Conservation (phyloP, 2,888 invertebrate species). For the Thymelicus sylvestris region DNA sequence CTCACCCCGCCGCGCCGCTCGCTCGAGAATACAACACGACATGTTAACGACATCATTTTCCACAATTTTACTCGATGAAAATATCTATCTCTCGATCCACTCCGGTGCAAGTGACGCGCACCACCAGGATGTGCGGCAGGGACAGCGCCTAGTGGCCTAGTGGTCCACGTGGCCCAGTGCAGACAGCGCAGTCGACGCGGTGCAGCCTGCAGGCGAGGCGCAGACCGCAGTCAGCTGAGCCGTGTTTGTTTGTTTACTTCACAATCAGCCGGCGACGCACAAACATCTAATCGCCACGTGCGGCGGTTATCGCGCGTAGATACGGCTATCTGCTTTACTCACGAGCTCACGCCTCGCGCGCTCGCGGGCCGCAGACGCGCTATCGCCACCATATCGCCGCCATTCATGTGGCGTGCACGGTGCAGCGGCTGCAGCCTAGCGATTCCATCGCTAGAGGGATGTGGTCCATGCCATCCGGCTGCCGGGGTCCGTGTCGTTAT, state of each 20-base stretch:
- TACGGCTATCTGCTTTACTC: constrained; percentile 39
- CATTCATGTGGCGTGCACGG: background rate
- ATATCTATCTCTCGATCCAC: no score
- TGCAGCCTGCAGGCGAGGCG: background rate
- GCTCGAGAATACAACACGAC: constrained; percentile 7
- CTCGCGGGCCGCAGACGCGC: constrained; percentile 6
- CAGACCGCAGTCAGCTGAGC: constrained; percentile 29
- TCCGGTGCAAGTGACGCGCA: no score
- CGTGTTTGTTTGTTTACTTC: constrained; percentile 30
- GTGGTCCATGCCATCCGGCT: no score
- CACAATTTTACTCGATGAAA: no score
- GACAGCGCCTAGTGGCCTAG: background rate
- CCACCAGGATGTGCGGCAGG: background rate
- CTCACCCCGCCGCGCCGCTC: constrained; percentile 19
- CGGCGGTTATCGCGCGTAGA: constrained; percentile 34
- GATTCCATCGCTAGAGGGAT: no score
- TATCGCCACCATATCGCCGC: constrained; percentile 25
- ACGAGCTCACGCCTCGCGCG: constrained; percentile 25
- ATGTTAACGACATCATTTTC: background rate
- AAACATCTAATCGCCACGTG: constrained; percentile 35
- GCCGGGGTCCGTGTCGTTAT: no score
- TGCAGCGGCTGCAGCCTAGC: no score
- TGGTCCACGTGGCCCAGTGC: background rate
- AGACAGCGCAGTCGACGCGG: background rate
- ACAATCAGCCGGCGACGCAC: constrained; percentile 31